phyloP scores from a whole-genome alignment of 1,140 invertebrate genomes.

The Caerostris darwini region DNA sequence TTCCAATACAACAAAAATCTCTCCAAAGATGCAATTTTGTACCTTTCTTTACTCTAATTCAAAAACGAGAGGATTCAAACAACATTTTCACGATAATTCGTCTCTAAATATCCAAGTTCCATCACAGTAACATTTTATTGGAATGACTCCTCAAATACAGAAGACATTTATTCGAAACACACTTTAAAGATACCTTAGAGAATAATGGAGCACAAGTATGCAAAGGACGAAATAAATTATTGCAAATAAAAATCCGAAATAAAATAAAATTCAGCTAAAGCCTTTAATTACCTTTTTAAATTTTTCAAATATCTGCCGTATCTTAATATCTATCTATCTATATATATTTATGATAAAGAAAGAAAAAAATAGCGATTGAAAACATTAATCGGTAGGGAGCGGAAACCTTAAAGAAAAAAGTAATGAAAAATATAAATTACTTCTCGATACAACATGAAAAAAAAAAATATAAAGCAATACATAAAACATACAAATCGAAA shows the following conservation, averaged over 20 bases:
- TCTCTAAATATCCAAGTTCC: not conserved
- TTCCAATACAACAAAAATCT: too few species aligned
- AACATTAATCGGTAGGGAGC: not conserved
- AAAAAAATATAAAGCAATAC: constrained; percentile 33
- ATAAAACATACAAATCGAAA: not conserved
- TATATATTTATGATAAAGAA: not conserved
- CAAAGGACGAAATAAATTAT: not conserved
- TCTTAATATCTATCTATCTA: not conserved
- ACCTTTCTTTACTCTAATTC: too few species aligned
- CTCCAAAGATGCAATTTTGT: too few species aligned
- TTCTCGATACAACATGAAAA: constrained; percentile 34
- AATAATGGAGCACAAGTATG: not conserved
- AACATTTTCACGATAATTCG: not conserved
- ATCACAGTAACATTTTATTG: not conserved
- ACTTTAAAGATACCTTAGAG: not conserved
- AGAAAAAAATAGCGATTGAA: not conserved
- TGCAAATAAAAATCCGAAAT: not conserved
- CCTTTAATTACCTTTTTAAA: constrained; percentile 44
- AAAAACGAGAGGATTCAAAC: too few species aligned
- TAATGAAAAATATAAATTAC: constrained; percentile 35
- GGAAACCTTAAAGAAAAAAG: not conserved
- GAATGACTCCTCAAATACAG: not conserved
- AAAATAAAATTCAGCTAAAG: constrained; percentile 29
- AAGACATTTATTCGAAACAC: constrained; percentile 10
- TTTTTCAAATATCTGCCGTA: not conserved